Evolutionary conservation across 2,888 invertebrate genomes (phyloP), one percentile per base, ranked within the genome.

Genomic region (Dicranocentrus wangi): DNA sequence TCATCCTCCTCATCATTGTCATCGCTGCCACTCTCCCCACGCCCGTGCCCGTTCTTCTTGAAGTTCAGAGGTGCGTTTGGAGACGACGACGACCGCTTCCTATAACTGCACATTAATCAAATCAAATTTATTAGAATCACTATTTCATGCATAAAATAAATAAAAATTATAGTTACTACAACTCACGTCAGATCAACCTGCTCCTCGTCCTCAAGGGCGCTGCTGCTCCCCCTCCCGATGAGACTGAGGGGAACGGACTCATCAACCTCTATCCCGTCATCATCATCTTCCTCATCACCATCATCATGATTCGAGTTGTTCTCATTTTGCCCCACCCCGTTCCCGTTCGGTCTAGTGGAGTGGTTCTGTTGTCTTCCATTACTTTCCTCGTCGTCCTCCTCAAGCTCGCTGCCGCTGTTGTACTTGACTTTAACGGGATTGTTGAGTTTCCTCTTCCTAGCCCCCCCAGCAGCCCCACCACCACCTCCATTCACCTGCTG

Each of bases 391-490:
- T 70, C 65, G 5, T 39, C 73, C 19, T 68, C 76, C 19, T 69
- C 65, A 23, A 65, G 42, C 55, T 75, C 76, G 27, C 51, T 51
- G 5, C 76, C 61, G 17, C 69, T 61, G 58, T 43, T 77, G 21
- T 77, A 77, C 60, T 60, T 77, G 32, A 77, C 76, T 27, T 77
- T 77, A 23, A 77, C 76, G 15, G 76, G 76, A 55, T 55, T 58
- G 15, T 68, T 42, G 10, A 58, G 58, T 19, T 77, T 77, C 60
- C 76, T n/a, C 27, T 77, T 77, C 61, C 76, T 77, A 5, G 76
- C 68, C 60, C 76, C 76, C 5, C 72, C 72, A 47, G 43, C 65
- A 8, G 39, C 63, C 21, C 1, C 23, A 1, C 21, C 42, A 63
- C 32, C 28, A 10, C 2, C 61, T 3, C 32, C 10, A 32, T 39